Evolutionary conservation across 2,797 vertebrate species (phyloP), one percentile per base, ranked within the genome.

Genomic region (Rhabdophis nuchalis): DNA sequence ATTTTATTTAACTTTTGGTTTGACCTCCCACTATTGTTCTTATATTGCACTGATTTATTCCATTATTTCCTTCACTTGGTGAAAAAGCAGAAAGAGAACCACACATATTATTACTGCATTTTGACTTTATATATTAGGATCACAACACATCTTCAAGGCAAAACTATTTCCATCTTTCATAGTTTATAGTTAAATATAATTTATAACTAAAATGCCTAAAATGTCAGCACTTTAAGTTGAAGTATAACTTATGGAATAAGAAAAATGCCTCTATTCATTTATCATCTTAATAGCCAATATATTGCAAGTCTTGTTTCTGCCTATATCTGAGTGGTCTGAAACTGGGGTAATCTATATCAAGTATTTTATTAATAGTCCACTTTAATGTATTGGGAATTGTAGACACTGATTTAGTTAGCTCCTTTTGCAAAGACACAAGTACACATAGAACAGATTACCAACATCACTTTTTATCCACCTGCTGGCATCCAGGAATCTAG

Each of bases 11-110:
- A 58, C 86, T 95, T 91, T 50, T 92, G 64, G 93, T 13, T 91
- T 89, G 41, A 93, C 46, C 87, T 94, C 61, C 85, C 82, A 91
- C 27, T 52, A 68, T 50, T 88, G 85, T 89, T 92, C 90, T 29
- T 91, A 95, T 90, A 94, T 54, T 41, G 53, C 95, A 96, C 92
- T 91, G 93, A 95, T 32, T 29, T 95, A 94, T 95, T 89, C 91
- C 87, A 93, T 95, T 90, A 93, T 2, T 85, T 95, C 60, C 46
- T 94, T 93, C 93, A 96, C 93, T 93, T 92, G 86, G 95, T 93
- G 68, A 91, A 88, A 14, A 95, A 16, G n/a, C 94, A 96, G 95
- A 95, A 86, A 95, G 87, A 96, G 95, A 25, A 68, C 32, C 91
- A n/a, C 53, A 89, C 86, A 52, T 90, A 93, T 94, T 92, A 91